Evolutionary conservation across 2,113 vertebrate species (phyloP), one percentile per base, ranked within the genome.

Genomic region (Motacilla tschutschensis): DNA sequence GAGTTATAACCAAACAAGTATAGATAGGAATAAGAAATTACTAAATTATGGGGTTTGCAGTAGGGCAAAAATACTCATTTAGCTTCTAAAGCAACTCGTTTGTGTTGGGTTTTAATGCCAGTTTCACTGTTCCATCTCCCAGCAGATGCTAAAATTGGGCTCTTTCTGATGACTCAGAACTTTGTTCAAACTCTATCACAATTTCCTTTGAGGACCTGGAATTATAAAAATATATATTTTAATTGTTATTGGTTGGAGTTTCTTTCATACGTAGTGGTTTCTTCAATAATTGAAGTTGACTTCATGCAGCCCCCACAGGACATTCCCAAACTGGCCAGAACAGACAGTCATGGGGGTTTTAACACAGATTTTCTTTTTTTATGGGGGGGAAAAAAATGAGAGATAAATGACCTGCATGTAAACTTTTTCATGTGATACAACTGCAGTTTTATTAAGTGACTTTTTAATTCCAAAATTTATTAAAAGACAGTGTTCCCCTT

Each of bases 401-500:
- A 95, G 72, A 54, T 28, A 91, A 93, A 88, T 70, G 80, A 92
- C 91, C 85, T 95, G 94, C 95, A 95, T 96, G 96, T 94, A 89
- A 91, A 96, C 74, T 96, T 96, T 96, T 96, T 94, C 92, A 96
- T 96, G 96, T 97, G 95, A 95, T 95, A 93, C 51, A 96, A 89
- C 77, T 93, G 87, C 86, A 85, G 72, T 96, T 96, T 97, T 95
- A 96, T 95, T 90, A 94, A 96, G 95, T 94, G 95, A 96, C 93
- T 97, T 97, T 97, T 96, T 94, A 95, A 96, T 96, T 95, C 96
- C 90, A 85, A 67, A 88, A 85, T 97, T 97, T 96, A 96, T 97
- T 97, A 97, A 96, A 95, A 95, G 92, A 94, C 70, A 38, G 89
- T 88, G 88, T 94, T 94, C 96, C 92, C 95, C 83, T 94, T 95